Base-by-base conservation (phyloP, 2,113 vertebrate genomes). In the Lynx canadensis region DNA sequence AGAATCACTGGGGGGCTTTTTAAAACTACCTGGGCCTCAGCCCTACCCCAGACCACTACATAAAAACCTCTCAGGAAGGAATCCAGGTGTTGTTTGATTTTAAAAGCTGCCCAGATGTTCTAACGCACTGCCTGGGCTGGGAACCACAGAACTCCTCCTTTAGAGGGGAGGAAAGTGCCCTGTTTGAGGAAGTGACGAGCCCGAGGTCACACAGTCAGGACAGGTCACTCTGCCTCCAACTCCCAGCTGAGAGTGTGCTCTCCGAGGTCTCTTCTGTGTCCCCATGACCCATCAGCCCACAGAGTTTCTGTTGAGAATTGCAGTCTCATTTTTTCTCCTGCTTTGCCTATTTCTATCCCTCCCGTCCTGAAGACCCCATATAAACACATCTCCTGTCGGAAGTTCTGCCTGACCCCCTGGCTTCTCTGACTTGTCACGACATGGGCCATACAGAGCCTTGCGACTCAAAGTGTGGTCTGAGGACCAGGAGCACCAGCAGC, bases 41-140 rank as follows among this genome's bases (percentile, higher is more conserved):
- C 36, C 79, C 66, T 81, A 23, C 21, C 57, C 63, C 63, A 93
- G 92, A 91, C 48, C 79, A 55, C 96, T 87, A 29, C 10, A 33
- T 82, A 55, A 96, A 91, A 86, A 8, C 15, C 92, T 27, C 68
- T 41, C 0, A 19, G 96, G 65, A 89, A 96, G 95, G 52, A 57
- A 38, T 41, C 60, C 86, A 71, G 92, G 86, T 45, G 3, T 81
- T 87, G 66, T 92, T 95, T 94, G 65, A 66, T 92, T 96, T 92
- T 73, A 60, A 95, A 97, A 95, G 65, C 80, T 65, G 92, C 74
- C 95, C 94, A 95, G 90, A 82, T 96, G 93, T 89, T 91, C 79
- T 63, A n/a, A 63, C 33, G 45, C 33, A 78, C 95, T 96, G 57
- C 82, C 65, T 78, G 68, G 71, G 73, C 21, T 85, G 68, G 92